Conservation (phyloP, 2,113 vertebrate genomes). For the Dromas ardeola region DNA sequence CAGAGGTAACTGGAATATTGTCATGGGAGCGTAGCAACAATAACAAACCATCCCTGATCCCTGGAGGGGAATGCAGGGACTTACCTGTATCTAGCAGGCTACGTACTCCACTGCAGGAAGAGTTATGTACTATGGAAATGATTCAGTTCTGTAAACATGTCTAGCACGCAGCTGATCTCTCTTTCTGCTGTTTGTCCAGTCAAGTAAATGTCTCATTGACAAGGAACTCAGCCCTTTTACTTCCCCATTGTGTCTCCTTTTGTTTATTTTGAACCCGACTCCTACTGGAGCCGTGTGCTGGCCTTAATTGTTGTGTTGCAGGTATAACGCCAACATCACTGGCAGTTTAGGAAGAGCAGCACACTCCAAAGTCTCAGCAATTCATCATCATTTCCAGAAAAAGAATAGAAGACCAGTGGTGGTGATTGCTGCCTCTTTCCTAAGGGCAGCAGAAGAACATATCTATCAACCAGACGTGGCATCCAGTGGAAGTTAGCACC, state of each 20-base stretch:
- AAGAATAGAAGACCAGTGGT: not conserved
- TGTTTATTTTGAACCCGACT: constrained; percentile 26
- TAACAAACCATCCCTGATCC: not conserved
- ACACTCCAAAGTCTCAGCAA: not conserved
- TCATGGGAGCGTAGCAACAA: not conserved
- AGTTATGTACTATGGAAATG: not conserved
- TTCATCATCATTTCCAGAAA: constrained; percentile 35
- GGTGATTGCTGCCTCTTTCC: constrained; percentile 20
- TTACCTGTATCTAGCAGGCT: not conserved
- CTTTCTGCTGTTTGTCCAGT: not conserved
- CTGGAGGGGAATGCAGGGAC: not conserved
- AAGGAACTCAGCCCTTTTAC: not conserved
- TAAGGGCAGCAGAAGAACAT: not conserved
- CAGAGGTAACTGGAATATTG: not conserved
- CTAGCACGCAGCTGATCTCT: not conserved
- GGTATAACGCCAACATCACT: not conserved
- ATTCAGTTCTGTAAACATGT: constrained; percentile 1
- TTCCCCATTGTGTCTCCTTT: not conserved
- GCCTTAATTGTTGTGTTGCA: not conserved
- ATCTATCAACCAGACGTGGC: not conserved
- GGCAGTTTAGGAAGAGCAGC: not conserved
- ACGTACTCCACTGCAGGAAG: not conserved
- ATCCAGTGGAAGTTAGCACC: not conserved
- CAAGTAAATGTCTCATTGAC: constrained; percentile 10
- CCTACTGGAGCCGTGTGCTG: not conserved